Evolutionary conservation across 53 echinoderm and acorn worm genomes (phyloP).

Genomic region (Holothuria leucospilota): DNA sequence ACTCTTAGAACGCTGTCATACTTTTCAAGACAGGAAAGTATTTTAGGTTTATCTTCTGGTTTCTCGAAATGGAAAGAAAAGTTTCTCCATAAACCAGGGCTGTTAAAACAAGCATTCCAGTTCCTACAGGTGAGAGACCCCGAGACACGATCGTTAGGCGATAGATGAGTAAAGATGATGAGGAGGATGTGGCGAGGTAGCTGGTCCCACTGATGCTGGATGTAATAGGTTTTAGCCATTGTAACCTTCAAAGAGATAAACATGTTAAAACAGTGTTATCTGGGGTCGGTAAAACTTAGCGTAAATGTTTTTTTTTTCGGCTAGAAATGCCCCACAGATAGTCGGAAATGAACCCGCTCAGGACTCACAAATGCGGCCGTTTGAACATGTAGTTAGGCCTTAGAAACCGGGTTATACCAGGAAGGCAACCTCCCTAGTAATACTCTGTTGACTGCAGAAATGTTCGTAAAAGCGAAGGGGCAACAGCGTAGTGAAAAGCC

Average conservation of each 20-base stretch:
- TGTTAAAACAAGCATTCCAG: conserved; percentile 78
- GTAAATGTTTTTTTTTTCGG: no score
- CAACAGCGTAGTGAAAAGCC: no score
- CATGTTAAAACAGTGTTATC: no score
- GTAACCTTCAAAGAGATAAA: neutral
- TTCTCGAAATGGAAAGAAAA: conserved; percentile 74
- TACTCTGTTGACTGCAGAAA: no score
- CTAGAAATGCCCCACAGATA: no score
- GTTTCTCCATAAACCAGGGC: conserved; percentile 73
- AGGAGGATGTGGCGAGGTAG: conserved; percentile 90
- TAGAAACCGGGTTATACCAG: no score
- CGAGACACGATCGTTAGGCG: conserved; percentile 63
- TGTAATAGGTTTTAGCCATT: conserved; percentile 15
- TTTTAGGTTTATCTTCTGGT: conserved; percentile 46
- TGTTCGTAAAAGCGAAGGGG: no score
- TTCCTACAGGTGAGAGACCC: conserved; percentile 72
- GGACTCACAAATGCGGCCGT: no score
- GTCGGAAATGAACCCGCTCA: no score
- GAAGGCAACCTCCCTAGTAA: no score
- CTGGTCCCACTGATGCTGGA: conserved; percentile 60
- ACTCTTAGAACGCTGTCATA: conserved; percentile 72
- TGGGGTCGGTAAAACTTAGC: no score
- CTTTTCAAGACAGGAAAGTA: conserved; percentile 74
- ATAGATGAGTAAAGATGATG: conserved; percentile 69
- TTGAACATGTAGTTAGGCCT: no score